Base-by-base conservation (phyloP, 1,140 invertebrate species). In the Uloborus diversus region DNA sequence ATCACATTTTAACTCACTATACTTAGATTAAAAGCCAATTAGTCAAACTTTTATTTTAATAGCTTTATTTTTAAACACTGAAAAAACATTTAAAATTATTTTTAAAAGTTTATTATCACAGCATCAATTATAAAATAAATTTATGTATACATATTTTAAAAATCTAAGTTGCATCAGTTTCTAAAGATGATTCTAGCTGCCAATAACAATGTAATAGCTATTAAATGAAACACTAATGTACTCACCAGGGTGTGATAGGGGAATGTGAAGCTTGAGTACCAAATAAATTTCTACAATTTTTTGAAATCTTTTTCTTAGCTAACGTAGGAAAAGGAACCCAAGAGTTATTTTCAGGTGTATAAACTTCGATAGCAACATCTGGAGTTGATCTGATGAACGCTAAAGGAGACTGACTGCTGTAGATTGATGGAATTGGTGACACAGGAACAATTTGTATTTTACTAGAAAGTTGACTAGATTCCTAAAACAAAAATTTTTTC, bases 401-500 rank as follows among this genome's bases (percentile, higher is more conserved):
- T 47, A 81, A 49, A 28, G 79, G 79, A 28, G 69, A 68, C 11
- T 75, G 70, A 9, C 27, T 53, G 27, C 51, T 59, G 14, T 75
- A 73, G 13, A 66, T 49, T 25, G 69, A 59, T 1, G 79, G 42
- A 17, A 70, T 64, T n/a, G 78, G 59, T 2, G 68, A 64, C 1
- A 69, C 70, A 59, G 79, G 70, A 59, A 81, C 53, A 51, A 66
- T 56, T 17, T 59, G 49, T 20, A 81, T 47, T 49, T 81, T 81
- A 35, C 49, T 75, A n/a, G 79, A 75, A 5, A 81, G 17, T 37
- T 81, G 79, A 81, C 71, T 81, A 81, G 80, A 47, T 28, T 81
- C 80, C 80, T 81, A 35, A 0, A 49, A 57, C 17, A 66, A 30
- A 33, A 49, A n/a, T n/a, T n/a, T n/a, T n/a, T n/a, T n/a, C n/a